Evolutionary conservation across 2,888 invertebrate genomes (phyloP).

Genomic region (Nephrotoma guestfalica): DNA sequence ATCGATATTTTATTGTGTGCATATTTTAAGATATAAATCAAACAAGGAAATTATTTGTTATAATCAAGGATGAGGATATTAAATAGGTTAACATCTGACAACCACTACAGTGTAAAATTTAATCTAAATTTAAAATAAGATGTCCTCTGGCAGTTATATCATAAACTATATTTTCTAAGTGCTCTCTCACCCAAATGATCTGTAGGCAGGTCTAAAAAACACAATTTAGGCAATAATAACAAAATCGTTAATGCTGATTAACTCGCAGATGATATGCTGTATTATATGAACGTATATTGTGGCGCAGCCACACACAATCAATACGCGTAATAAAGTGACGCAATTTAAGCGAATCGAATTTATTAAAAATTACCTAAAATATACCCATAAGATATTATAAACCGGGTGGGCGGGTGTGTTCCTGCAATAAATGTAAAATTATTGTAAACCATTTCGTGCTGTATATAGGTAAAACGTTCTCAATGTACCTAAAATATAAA

Average conservation of each 20-base stretch:
- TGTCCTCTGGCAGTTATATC: no score
- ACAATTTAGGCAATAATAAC: not conserved
- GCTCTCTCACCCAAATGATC: no score
- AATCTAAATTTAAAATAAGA: no score
- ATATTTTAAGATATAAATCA: no score
- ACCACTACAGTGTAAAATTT: no score
- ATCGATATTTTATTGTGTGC: not conserved
- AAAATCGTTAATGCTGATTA: not conserved
- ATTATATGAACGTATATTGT: not conserved
- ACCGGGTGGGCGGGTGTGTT: no score
- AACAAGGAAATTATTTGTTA: no score
- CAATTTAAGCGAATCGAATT: not conserved
- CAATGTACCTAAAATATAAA: no score
- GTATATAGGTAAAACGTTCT: not conserved
- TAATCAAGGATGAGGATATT: no score
- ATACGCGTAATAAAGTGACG: not conserved
- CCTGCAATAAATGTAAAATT: not conserved
- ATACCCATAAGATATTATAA: not conserved
- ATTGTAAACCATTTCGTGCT: not conserved
- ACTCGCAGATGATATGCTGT: no score
- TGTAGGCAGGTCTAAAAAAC: not conserved
- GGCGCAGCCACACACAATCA: not conserved
- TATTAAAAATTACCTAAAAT: not conserved
- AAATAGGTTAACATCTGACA: no score
- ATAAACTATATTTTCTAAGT: no score